A percentile compares a stretch with the other conserved stretches of the same genome.
These are phyloP conservation scores for Cisticola juncidis DNA, from an alignment of 2,113 vertebrate genomes.

Conservation along the genomic window DNA sequence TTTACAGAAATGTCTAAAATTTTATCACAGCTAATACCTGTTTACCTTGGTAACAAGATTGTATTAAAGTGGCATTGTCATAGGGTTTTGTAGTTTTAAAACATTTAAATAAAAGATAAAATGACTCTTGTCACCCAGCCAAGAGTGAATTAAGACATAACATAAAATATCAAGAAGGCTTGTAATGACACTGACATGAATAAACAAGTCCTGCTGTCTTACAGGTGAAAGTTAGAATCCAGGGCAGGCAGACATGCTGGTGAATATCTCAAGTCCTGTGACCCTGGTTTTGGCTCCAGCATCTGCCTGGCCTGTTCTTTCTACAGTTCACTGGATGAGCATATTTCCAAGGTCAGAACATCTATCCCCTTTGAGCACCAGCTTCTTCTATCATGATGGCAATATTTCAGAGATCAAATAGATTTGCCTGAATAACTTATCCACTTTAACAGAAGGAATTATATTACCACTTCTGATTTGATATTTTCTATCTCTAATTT, in stretches of 20 bases:
- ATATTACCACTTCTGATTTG: background rate
- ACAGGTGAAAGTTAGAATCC: background rate
- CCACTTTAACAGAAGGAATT: conserved; percentile 49
- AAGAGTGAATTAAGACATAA: background rate
- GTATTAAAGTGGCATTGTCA: background rate
- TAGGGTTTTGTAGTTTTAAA: background rate
- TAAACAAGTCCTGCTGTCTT: background rate
- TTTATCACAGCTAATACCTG: background rate
- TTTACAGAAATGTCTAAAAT: background rate
- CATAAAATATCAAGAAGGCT: background rate
- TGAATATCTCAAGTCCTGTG: background rate
- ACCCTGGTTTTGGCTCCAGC: background rate
- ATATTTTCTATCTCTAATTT: conserved; percentile 44
- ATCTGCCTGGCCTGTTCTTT: background rate
- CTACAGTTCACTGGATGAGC: background rate
- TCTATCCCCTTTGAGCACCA: background rate
- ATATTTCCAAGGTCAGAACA: background rate
- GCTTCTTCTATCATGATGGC: background rate
- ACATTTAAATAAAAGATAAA: background rate
- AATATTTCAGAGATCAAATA: conserved; percentile 14
- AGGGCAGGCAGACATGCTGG: background rate
- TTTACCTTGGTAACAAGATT: background rate
- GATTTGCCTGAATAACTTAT: conserved; percentile 44
- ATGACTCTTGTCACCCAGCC: background rate
- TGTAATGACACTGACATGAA: background rate